phyloP scores from a whole-genome alignment of 2,113 vertebrate species.

The Quiscalus mexicanus region DNA sequence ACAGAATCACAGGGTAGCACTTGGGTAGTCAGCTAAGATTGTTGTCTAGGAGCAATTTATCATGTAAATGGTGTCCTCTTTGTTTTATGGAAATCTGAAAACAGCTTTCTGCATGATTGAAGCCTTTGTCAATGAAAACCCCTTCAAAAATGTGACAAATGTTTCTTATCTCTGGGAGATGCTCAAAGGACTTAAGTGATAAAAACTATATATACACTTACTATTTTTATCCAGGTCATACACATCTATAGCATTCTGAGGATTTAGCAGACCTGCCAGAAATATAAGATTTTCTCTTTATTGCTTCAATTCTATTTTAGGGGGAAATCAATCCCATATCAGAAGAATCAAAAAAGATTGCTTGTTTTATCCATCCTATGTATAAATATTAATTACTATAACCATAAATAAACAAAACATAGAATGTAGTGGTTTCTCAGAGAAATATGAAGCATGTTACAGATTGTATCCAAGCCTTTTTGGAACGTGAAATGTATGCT shows the following conservation, averaged over 20 bases:
- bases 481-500: neutral
- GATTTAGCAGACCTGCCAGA: neutral
- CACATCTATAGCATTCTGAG: neutral
- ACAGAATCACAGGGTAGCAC: conserved; percentile 72
- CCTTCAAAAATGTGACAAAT: conserved; percentile 79
- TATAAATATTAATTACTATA: neutral
- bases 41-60: conserved; percentile 86
- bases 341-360: neutral
- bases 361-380: neutral
- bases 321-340: neutral
- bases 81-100: conserved; percentile 88
- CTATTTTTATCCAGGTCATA: conserved; percentile 51
- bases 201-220: conserved; percentile 41
- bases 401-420: neutral
- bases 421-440: neutral
- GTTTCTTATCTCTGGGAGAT: conserved; percentile 77
- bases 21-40: conserved; percentile 80
- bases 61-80: conserved; percentile 87
- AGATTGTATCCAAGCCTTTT: neutral
- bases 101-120: conserved; percentile 89
- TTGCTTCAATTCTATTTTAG: neutral
- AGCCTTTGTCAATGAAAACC: conserved; percentile 81
- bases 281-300: neutral
- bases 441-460: neutral
- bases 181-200: conserved; percentile 32